Evolutionary conservation across 1,140 invertebrate genomes (phyloP).

Genomic region (Eupristina koningsbergeri): DNA sequence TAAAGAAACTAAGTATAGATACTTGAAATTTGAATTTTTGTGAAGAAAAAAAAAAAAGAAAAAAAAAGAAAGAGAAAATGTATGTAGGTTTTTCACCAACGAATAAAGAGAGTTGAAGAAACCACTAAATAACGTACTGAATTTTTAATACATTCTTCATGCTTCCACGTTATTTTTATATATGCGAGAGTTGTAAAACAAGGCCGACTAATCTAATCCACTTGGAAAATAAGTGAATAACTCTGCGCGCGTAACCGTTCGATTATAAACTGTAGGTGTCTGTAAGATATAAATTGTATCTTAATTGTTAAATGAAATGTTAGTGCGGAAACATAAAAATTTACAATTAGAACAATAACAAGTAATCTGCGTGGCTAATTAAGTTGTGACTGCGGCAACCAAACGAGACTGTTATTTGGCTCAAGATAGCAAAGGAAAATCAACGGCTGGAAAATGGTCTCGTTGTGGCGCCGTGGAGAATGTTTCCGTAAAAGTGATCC

Average conservation of each 20-base stretch:
- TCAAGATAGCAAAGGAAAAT: background rate
- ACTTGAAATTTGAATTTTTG: background rate
- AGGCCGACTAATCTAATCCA: slow-evolving; percentile 59
- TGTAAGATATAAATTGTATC: slow-evolving; percentile 54
- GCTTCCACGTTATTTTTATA: slow-evolving; percentile 58
- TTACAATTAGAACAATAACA: slow-evolving; percentile 18
- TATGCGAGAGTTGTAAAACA: slow-evolving; percentile 52
- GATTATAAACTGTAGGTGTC: slow-evolving; percentile 53
- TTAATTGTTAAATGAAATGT: slow-evolving; percentile 47
- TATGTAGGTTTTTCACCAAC: slow-evolving; percentile 33
- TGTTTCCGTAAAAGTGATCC: slow-evolving; percentile 29
- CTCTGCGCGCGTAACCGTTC: slow-evolving; percentile 58
- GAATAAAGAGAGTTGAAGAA: slow-evolving; percentile 25
- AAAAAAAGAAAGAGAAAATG: background rate
- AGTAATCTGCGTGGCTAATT: slow-evolving; percentile 13
- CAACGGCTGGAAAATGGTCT: slow-evolving; percentile 10
- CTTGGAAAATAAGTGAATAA: slow-evolving; percentile 65
- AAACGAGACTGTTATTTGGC: background rate
- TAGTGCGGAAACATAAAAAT: slow-evolving; percentile 33
- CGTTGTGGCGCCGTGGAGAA: slow-evolving; percentile 24
- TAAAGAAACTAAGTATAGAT: background rate
- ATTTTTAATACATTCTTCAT: slow-evolving; percentile 54
- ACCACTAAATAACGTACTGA: slow-evolving; percentile 40
- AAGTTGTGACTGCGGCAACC: background rate
- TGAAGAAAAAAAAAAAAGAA: background rate